Percentiles rank a stretch among this genome's conserved stretches.
Conservation (phyloP, 2,888 invertebrate genomes). For the Polydesmus complanatus region DNA sequence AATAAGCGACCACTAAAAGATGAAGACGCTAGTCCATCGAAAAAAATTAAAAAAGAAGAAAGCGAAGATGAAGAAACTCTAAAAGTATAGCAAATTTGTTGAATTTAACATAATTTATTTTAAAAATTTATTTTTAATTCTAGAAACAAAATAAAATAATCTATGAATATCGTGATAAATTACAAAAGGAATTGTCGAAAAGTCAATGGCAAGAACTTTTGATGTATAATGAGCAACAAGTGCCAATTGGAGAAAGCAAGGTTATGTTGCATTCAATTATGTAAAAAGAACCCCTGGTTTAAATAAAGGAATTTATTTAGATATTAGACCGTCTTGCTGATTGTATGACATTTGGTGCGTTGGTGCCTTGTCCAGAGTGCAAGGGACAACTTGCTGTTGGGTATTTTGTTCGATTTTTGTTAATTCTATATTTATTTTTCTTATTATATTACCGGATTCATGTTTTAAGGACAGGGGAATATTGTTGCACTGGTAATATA, state of each 20-base stretch:
- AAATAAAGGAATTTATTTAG: too few species aligned
- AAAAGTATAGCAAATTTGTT: neutral
- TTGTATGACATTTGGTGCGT: slow-evolving; percentile 72
- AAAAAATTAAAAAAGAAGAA: slow-evolving; percentile 2
- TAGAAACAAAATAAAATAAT: slow-evolving; percentile 56
- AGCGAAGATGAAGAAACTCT: slow-evolving; percentile 10
- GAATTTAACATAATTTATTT: neutral
- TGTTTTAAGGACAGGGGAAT: slow-evolving; percentile 44
- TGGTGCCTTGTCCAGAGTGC: slow-evolving; percentile 65
- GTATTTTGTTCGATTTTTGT: slow-evolving; percentile 24
- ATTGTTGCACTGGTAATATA: slow-evolving; percentile 66
- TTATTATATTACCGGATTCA: too few species aligned
- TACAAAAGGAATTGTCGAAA: slow-evolving; percentile 46
- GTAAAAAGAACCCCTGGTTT: neutral
- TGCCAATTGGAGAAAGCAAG: slow-evolving; percentile 50
- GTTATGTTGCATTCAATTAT: slow-evolving; percentile 34
- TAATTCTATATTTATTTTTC: too few species aligned
- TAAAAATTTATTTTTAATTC: slow-evolving; percentile 9
- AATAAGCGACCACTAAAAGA: slow-evolving; percentile 14
- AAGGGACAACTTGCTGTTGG: slow-evolving; percentile 48
- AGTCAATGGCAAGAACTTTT: slow-evolving; percentile 49
- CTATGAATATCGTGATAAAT: slow-evolving; percentile 49
- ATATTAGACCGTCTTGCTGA: slow-evolving; percentile 65
- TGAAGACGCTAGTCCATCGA: neutral
- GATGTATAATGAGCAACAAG: slow-evolving; percentile 53